Percentiles rank a stretch among this genome's conserved stretches.
These are phyloP conservation scores for Neodon shergylaensis DNA, from an alignment of 2,113 vertebrate species.

Conservation along the genomic window DNA sequence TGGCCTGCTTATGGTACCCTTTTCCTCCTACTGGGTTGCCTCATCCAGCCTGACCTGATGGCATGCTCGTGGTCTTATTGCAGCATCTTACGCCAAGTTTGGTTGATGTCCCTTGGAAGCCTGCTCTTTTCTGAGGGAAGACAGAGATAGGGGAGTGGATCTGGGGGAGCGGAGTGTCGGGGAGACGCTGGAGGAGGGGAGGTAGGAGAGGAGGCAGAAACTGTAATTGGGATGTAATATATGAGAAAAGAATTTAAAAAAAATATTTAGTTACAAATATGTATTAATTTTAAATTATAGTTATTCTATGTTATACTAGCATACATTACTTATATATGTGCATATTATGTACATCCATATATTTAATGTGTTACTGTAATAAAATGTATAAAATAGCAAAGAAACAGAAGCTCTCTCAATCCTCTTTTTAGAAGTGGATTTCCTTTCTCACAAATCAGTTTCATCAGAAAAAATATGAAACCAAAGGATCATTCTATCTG, in stretches of 20 bases:
- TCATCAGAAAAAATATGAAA: slow-evolving; percentile 46
- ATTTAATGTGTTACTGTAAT: neutral
- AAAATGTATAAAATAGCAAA: neutral
- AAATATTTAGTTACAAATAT: neutral
- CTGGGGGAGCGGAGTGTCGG: neutral
- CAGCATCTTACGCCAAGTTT: neutral
- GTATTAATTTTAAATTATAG: neutral
- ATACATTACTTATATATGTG: neutral
- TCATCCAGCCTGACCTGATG: neutral
- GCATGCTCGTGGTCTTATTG: neutral
- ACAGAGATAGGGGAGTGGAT: neutral
- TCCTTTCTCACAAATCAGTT: slow-evolving; percentile 48
- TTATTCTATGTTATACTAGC: neutral
- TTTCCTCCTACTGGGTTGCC: neutral
- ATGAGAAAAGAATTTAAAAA: neutral
- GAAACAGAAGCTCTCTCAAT: slow-evolving; percentile 3
- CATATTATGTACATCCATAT: neutral
- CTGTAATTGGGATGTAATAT: neutral
- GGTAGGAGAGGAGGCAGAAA: neutral
- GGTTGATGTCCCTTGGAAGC: neutral
- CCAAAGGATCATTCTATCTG: slow-evolving; percentile 45
- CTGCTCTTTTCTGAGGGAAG: neutral
- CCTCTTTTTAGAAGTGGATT: slow-evolving; percentile 17
- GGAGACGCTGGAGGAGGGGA: neutral
- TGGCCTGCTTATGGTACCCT: neutral